Conservation (phyloP, 2,113 vertebrate genomes). For the Gorsachius goisagi region DNA sequence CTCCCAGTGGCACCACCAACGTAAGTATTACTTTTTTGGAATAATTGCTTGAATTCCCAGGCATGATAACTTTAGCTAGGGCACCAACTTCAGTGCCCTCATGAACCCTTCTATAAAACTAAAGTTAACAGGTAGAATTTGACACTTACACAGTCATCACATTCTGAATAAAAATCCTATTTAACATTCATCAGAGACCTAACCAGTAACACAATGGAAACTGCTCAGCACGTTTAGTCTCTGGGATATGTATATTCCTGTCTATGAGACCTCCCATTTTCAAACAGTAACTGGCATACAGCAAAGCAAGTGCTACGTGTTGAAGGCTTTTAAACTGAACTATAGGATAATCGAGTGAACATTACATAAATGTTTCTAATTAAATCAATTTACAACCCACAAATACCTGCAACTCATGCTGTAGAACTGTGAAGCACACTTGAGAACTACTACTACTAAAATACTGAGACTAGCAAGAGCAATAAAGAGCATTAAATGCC, state of each 20-base stretch:
- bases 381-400: neutral
- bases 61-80: neutral
- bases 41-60: neutral
- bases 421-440: neutral
- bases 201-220: neutral
- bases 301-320: neutral
- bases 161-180: neutral
- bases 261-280: neutral
- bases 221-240: neutral
- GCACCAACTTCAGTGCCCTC: neutral
- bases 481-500: neutral
- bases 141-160: neutral
- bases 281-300: neutral
- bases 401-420: neutral
- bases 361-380: neutral
- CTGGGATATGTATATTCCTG: neutral
- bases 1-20: neutral
- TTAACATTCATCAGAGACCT: constrained; percentile 1
- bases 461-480: neutral
- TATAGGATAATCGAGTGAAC: neutral
- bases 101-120: neutral
- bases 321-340: neutral
- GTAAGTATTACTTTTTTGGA: neutral
- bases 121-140: neutral
- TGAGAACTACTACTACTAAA: neutral